phyloP scores from a whole-genome alignment of 2,113 vertebrate species.

The Macheiramphus alcinus region DNA sequence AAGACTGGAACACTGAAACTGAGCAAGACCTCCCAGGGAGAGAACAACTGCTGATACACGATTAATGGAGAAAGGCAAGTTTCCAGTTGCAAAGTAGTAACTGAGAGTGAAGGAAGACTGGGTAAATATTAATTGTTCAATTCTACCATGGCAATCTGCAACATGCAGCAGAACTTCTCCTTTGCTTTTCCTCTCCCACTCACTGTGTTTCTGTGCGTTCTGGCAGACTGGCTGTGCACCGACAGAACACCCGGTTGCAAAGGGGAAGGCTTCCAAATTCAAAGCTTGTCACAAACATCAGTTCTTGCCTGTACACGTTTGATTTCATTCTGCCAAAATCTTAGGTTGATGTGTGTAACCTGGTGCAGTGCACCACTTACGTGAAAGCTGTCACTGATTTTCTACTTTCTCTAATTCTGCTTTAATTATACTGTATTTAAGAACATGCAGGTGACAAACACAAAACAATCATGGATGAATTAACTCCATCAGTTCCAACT shows the following conservation, averaged over 20 bases:
- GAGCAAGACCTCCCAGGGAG: neutral
- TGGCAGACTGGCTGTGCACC: neutral
- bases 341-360: neutral
- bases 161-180: neutral
- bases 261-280: neutral
- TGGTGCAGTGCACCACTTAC: neutral
- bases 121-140: neutral
- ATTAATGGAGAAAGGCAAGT: neutral
- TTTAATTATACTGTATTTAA: constrained; percentile 58
- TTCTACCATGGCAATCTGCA: neutral
- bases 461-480: neutral
- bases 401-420: neutral
- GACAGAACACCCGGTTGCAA: neutral
- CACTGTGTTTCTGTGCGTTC: neutral
- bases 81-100: neutral
- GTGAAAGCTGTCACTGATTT: constrained; percentile 1
- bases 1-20: neutral
- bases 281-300: neutral
- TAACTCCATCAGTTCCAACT: constrained; percentile 6
- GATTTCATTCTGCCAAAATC: neutral
- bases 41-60: neutral
- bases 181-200: neutral
- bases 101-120: neutral
- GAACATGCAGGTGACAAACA: constrained; percentile 1
- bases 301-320: neutral